Evolutionary conservation across 1,140 invertebrate genomes (phyloP).

Genomic region (Bombus cullumanus): DNA sequence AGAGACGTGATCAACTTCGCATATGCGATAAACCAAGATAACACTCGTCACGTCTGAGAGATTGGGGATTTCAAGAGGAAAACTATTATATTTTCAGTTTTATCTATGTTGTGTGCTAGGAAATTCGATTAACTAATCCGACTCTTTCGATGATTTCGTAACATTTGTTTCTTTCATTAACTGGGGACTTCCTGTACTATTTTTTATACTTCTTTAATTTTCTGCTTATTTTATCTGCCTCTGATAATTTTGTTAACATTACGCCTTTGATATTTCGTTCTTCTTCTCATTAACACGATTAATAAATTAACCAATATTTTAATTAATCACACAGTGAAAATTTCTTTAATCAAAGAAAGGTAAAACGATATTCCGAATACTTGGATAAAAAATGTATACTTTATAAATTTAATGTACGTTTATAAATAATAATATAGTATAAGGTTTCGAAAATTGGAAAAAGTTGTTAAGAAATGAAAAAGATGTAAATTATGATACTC

Average conservation of each 20-base stretch:
- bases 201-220: too few relatives aligned
- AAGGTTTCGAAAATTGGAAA: background rate
- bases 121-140: background rate
- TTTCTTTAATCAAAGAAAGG: background rate
- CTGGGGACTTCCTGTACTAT: background rate
- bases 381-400: background rate
- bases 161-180: background rate
- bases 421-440: too few relatives aligned
- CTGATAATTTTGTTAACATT: background rate
- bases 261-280: background rate
- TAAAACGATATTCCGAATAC: background rate
- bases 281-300: background rate
- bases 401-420: background rate
- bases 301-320: background rate
- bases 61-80: constrained; percentile 11
- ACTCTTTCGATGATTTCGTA: background rate
- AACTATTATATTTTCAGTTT: background rate
- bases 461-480: too few relatives aligned
- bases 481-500: too few relatives aligned
- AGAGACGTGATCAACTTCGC: background rate
- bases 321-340: background rate
- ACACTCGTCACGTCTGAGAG: background rate
- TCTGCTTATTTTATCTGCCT: background rate
- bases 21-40: constrained; percentile 25
- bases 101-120: background rate